Evolutionary conservation across 2,797 vertebrate species (phyloP).

Genomic region (Chrosomus eos): DNA sequence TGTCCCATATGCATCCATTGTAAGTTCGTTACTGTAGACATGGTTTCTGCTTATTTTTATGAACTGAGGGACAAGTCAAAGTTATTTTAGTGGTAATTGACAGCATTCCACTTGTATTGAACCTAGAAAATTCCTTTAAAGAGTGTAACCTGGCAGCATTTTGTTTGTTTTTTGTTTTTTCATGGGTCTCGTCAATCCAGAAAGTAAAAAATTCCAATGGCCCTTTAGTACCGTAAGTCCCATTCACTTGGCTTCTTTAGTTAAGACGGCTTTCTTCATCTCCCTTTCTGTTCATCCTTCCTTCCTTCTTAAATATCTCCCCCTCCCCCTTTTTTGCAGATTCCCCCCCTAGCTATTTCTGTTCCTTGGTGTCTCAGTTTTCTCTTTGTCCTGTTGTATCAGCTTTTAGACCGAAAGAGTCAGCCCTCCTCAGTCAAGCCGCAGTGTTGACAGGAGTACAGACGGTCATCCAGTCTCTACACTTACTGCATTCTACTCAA

Average conservation of each 20-base stretch:
- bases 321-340: not conserved
- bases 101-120: not conserved
- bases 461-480: not conserved
- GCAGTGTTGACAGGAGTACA: constrained; percentile 13
- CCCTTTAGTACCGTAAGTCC: not conserved
- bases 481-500: constrained; percentile 7
- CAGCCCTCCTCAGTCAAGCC: not conserved
- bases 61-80: not conserved
- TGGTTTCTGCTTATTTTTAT: not conserved
- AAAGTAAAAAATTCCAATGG: not conserved
- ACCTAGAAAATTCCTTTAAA: constrained; percentile 1
- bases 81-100: constrained; percentile 2
- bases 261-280: not conserved
- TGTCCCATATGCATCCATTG: not conserved
- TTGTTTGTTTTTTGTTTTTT: constrained; percentile 11
- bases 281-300: constrained; percentile 12
- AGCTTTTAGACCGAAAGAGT: constrained; percentile 27
- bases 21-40: not conserved
- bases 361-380: constrained; percentile 29
- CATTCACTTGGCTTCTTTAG: not conserved
- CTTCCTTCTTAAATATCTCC: constrained; percentile 14
- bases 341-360: constrained; percentile 10
- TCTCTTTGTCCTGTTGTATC: constrained; percentile 32
- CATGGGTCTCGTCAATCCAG: not conserved
- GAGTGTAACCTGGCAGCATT: not conserved